Percentiles rank a stretch among this genome's conserved stretches.
Conservation (phyloP, 1,140 invertebrate genomes). For the Lordiphosa clarofinis region DNA sequence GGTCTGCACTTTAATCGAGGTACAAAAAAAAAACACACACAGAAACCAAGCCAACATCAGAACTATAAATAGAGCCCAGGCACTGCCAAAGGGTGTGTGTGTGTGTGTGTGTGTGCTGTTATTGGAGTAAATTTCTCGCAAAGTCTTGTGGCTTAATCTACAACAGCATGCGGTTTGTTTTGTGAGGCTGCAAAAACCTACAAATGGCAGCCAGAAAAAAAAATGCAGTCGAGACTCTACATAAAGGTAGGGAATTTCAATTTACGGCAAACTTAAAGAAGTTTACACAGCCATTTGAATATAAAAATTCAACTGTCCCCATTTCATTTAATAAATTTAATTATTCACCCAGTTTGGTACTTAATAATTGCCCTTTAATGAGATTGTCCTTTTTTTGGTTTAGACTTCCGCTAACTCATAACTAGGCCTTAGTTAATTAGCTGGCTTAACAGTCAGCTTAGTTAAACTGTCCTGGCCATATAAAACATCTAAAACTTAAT, state of each 20-base stretch:
- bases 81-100: constrained; percentile 11
- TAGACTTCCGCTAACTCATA: constrained; percentile 13
- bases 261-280: too few species aligned
- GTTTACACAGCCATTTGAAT: too few species aligned
- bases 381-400: constrained; percentile 21
- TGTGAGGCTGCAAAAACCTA: constrained; percentile 4
- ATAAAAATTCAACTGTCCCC: too few species aligned
- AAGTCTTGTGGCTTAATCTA: constrained; percentile 60
- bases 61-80: constrained; percentile 41
- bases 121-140: constrained; percentile 55
- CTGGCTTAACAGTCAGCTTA: constrained; percentile 39
- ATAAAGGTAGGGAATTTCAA: too few species aligned
- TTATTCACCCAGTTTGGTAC: neutral
- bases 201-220: constrained; percentile 17
- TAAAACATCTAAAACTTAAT: constrained; percentile 57
- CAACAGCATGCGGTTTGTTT: constrained; percentile 48
- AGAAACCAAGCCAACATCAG: constrained; percentile 36
- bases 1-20: constrained; percentile 21
- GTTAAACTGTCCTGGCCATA: constrained; percentile 19
- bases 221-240: neutral
- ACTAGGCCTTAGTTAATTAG: constrained; percentile 55
- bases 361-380: constrained; percentile 13
- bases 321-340: too few species aligned
- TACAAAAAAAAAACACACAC: constrained; percentile 9
- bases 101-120: constrained; percentile 17